Conservation (phyloP, 2,113 vertebrate species). For the Ranitomeya variabilis region DNA sequence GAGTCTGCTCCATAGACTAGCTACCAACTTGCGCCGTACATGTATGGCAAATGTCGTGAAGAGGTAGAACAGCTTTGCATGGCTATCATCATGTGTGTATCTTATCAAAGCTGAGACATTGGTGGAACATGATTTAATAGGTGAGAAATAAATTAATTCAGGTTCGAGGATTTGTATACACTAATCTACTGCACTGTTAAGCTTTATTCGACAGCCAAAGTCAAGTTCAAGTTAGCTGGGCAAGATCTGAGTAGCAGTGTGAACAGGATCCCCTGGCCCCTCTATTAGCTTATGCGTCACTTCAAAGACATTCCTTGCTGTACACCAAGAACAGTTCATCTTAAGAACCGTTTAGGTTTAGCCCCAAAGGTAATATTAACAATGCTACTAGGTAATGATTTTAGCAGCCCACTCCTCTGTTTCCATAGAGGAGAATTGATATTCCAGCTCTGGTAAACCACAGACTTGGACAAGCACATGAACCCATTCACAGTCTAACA, state of each 20-base stretch:
- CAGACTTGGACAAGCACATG: not conserved
- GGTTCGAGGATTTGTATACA: not conserved
- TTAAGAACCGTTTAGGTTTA: slow-evolving; percentile 42
- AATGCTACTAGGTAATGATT: slow-evolving; percentile 44
- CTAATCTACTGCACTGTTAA: slow-evolving; percentile 15
- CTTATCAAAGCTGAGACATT: not conserved
- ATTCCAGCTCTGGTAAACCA: slow-evolving; percentile 10
- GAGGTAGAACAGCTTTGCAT: not conserved
- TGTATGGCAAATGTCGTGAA: too few species aligned
- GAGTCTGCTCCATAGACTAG: too few species aligned
- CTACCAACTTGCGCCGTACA: too few species aligned
- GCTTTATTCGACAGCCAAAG: slow-evolving; percentile 5
- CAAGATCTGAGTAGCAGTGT: slow-evolving; percentile 8
- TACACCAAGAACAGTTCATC: slow-evolving; percentile 43
- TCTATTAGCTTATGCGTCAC: slow-evolving; percentile 33
- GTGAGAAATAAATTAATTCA: not conserved
- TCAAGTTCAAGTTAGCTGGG: slow-evolving; percentile 48
- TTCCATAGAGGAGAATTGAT: slow-evolving; percentile 27
- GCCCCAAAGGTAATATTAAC: slow-evolving; percentile 51
- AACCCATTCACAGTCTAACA: not conserved
- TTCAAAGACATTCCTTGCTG: slow-evolving; percentile 49
- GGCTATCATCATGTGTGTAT: not conserved
- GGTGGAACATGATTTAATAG: not conserved
- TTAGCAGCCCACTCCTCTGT: slow-evolving; percentile 27
- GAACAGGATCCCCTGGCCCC: slow-evolving; percentile 30